Evolutionary conservation across 2,797 vertebrate species (phyloP).

Genomic region (Oryzias dopingdopingensis): DNA sequence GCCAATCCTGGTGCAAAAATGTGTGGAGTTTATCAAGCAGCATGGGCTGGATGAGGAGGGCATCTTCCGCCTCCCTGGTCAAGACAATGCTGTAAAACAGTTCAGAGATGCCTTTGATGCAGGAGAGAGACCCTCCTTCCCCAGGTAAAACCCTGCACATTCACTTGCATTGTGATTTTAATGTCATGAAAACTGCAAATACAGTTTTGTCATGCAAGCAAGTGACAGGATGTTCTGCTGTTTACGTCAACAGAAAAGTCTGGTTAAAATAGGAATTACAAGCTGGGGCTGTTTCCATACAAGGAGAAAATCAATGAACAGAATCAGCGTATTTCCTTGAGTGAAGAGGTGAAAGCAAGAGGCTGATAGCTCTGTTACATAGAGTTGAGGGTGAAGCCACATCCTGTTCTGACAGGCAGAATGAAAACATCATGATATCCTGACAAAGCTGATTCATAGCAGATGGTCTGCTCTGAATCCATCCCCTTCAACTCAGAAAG

Average conservation of each 20-base stretch:
- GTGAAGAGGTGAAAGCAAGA: slow-evolving; percentile 36
- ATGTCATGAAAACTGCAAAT: not conserved
- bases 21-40: slow-evolving; percentile 87
- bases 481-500: not conserved
- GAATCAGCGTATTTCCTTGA: slow-evolving; percentile 17
- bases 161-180: too few relatives aligned
- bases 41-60: slow-evolving; percentile 89
- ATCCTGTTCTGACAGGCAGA: slow-evolving; percentile 71
- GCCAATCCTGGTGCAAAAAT: slow-evolving; percentile 92
- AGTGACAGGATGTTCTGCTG: not conserved
- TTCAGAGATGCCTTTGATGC: slow-evolving; percentile 92
- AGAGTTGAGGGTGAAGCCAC: slow-evolving; percentile 62
- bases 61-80: slow-evolving; percentile 95
- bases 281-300: slow-evolving; percentile 21
- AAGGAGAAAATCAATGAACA: slow-evolving; percentile 29
- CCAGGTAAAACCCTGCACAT: slow-evolving; percentile 68
- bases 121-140: slow-evolving; percentile 91
- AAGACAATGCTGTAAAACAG: slow-evolving; percentile 92
- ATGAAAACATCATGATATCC: slow-evolving; percentile 43
- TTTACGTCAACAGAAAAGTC: not conserved
- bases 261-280: not conserved
- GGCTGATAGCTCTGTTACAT: slow-evolving; percentile 31
- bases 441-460: slow-evolving; percentile 3
- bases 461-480: not conserved
- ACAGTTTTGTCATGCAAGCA: not conserved